Evolutionary conservation across 2,113 vertebrate genomes (phyloP), one percentile per base, ranked within the genome.

Genomic region (Brevimyrus niger): DNA sequence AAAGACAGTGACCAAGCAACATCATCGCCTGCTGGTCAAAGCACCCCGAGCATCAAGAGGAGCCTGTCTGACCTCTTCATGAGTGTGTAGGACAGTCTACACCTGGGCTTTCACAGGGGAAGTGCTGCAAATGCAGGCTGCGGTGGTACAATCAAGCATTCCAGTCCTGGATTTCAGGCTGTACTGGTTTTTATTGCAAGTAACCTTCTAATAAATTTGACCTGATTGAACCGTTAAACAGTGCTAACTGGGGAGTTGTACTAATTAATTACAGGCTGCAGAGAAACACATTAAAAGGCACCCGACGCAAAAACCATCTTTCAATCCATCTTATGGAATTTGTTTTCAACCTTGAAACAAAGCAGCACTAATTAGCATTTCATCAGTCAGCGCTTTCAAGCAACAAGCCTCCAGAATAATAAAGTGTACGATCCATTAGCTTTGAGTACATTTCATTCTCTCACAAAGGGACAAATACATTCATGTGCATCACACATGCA

Each of bases 341-440:
- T 85, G 38, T 46, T 85, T 47, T 85, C 44, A 13, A 46, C 38
- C 38, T 85, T 85, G 82, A 47, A 85, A 85, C 17, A 23, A 21
- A 23, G 42, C 82, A 48, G 82, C 82, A 85, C 82, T 85, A 46
- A 85, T 85, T 23, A 85, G 82, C 44, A 85, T 85, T 85, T 46
- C 82, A 85, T 85, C 21, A 85, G 44, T 85, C 82, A 85, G 82
- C 10, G 21, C 44, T 85, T 44, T 85, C 5, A 9, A 85, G 82
- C 82, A 21, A 84, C 9, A 2, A 47, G 82, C 44, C 82, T n/a
- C 44, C 8, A 21, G 44, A 85, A 85, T 23, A 47, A 84, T 48
- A 10, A 85, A 27, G 8, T 10, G 19, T 4, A 47, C 82, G 1
- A 48, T 23, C 21, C 82, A 85, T 85, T 85, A 48, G 17, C 82